Evolutionary conservation across 1,140 invertebrate species (phyloP), one percentile per base, ranked within the genome.

Genomic region (Drosophila pseudoananassae): DNA sequence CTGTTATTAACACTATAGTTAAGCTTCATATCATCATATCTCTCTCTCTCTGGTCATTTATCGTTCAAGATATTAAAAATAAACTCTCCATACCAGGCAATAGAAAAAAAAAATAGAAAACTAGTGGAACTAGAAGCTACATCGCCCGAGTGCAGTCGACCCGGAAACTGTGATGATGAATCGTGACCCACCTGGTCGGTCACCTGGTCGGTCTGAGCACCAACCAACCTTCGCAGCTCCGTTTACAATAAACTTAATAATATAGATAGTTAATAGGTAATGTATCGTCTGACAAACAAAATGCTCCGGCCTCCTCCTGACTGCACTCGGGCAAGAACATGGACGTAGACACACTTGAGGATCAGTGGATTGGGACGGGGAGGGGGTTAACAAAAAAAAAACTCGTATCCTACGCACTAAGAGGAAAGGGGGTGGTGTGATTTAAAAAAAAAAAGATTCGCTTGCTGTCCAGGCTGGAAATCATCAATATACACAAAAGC

Each of bases 61-160:
- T n/a, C n/a, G n/a, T n/a, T n/a, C n/a, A n/a, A n/a, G n/a, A n/a
- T n/a, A n/a, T n/a, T n/a, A 66, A 78, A 83, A 84, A 79, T 84
- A 83, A 83, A 84, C 76, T 84, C 70, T 43, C 64, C n/a, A n/a
- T 65, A 82, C 55, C 59, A 65, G 14, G 14, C 38, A 40, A 40
- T 40, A 64, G 55, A 49, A 73, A 52, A 55, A 69, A 66, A 55
- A 69, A 50, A 46, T n/a, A n/a, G n/a, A n/a, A n/a, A n/a, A n/a
- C n/a, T n/a, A n/a, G n/a, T n/a, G n/a, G n/a, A 59, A 6, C 4
- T 4, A 46, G 8, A 25, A 9, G 15, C 40, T 29, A 45, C 36
- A 10, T 38, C 23, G 20, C 49, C 56, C 31, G 56, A 9, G 50
- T 25, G 33, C 65, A 69, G 49, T 69, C 46, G 33, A n/a, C 0